Base-by-base conservation (phyloP, 2,888 invertebrate species). In the Drosophila acutilabella region DNA sequence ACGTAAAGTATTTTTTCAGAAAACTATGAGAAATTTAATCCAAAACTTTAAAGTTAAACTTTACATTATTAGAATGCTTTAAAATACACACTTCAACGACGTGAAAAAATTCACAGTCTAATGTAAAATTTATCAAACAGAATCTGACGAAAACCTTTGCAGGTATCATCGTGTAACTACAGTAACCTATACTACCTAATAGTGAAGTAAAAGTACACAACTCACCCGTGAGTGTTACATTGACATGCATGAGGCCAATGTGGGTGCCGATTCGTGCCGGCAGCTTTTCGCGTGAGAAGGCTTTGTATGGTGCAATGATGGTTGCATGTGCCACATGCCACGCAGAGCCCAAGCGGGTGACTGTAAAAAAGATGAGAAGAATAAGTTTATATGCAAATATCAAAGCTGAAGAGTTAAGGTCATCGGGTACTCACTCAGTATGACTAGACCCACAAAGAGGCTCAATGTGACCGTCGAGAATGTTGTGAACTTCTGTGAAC, bases 191-290 rank as follows among this genome's bases (percentile, higher is more conserved):
- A n/a, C n/a, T n/a, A n/a, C n/a, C n/a, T n/a, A n/a, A n/a, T n/a
- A n/a, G n/a, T n/a, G n/a, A n/a, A n/a, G n/a, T n/a, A n/a, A n/a
- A n/a, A n/a, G 36, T 36, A 50, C 20, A 26, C 38, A 62, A 74
- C 92, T 94, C 94, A 98, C 98, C 97, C 93, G 95, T 95, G 82
- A 99, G 95, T 58, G 99, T 98, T 89, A 99, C 97, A 93, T 99
- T 99, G 93, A 98, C 97, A 93, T 98, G 97, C 90, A 96, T 96
- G 71, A 99, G 94, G 61, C 98, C 99, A 81, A 99, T 96, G 92
- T 96, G 96, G 66, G 98, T 96, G 40, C 98, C 98, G 79, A 99
- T 95, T 93, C 96, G 95, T 86, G 98, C 98, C 89, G 95, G 94
- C 77, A 99, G 94, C 90, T 96, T 96, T 92, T 98, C 97, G 80